These are phyloP conservation scores for Lepidotrigona ventralis DNA, from an alignment of 1,140 invertebrate genomes.

Conservation along the genomic window DNA sequence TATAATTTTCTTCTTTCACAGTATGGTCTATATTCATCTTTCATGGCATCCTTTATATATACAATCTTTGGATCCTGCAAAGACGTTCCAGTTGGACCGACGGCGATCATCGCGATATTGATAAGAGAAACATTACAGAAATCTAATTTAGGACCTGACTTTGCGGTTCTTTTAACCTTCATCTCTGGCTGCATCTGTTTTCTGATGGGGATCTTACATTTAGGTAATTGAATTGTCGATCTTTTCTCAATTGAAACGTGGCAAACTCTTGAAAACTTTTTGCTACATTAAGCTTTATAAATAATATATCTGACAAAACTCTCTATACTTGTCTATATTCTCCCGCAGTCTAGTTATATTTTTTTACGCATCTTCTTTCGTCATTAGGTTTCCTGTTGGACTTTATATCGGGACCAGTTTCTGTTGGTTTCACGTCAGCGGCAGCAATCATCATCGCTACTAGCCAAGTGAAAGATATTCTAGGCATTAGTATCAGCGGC, in stretches of 20 bases:
- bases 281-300: background rate
- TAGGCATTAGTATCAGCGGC: conserved; percentile 85
- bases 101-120: conserved; percentile 85
- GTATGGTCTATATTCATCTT: conserved; percentile 93
- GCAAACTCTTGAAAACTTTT: background rate
- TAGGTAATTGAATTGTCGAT: conserved; percentile 82
- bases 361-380: conserved; percentile 30
- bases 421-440: conserved; percentile 93
- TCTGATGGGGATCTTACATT: conserved; percentile 90
- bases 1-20: conserved; percentile 69
- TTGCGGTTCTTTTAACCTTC: conserved; percentile 90
- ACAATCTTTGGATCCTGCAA: conserved; percentile 88
- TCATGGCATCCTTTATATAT: conserved; percentile 92
- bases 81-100: conserved; percentile 87
- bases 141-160: conserved; percentile 83
- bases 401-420: conserved; percentile 95
- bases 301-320: background rate
- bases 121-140: conserved; percentile 83
- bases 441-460: conserved; percentile 94
- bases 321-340: too few relatives aligned
- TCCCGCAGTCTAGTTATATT: background rate
- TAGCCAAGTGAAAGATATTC: conserved; percentile 90
- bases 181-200: conserved; percentile 89
- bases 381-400: conserved; percentile 91
- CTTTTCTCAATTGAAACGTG: background rate